Evolutionary conservation across 2,113 vertebrate genomes (phyloP), one percentile per base, ranked within the genome.

Genomic region (Drymodes brunneopygia): DNA sequence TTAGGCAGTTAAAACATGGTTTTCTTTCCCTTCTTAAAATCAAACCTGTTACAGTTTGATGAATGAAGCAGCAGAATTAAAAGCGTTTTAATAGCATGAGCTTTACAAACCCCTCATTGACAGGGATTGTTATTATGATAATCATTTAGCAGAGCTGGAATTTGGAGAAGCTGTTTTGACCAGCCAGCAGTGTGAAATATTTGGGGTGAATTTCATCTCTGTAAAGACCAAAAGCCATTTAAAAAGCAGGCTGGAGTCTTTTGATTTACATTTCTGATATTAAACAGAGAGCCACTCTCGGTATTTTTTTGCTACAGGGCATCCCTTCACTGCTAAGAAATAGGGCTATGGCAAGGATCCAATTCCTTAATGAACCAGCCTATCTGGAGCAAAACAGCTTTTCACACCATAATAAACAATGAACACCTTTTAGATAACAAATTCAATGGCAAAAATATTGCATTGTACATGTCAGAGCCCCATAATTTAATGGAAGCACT

Each of bases 331-430:
- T 82, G 91, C 64, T 56, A 96, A 96, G 96, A 97, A 97, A 93
- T 84, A 22, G 93, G 95, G 89, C 85, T 83, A 56, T 98, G 98
- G 98, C 98, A 97, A 90, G 71, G 70, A 96, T 98, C 97, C 98
- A 98, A 96, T 97, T 97, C 83, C 95, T 97, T 98, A 98, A 98
- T 98, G 98, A 98, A 98, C 93, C 88, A 91, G 96, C 97, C 97
- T 98, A 98, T 98, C 98, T 98, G 96, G 96, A 97, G 97, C 95
- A 98, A 98, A 98, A 98, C 98, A 98, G 98, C 97, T 98, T 98
- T 98, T 97, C 97, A 97, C 97, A 97, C 97, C 21, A 75, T 97
- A 97, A 98, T 97, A 97, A 98, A 98, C 97, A 98, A 97, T 96
- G 96, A 97, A 93, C 97, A 97, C 97, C 97, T 98, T 98, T 97